Conservation (phyloP, 2,888 invertebrate species). For the Toxonevra muliebris region DNA sequence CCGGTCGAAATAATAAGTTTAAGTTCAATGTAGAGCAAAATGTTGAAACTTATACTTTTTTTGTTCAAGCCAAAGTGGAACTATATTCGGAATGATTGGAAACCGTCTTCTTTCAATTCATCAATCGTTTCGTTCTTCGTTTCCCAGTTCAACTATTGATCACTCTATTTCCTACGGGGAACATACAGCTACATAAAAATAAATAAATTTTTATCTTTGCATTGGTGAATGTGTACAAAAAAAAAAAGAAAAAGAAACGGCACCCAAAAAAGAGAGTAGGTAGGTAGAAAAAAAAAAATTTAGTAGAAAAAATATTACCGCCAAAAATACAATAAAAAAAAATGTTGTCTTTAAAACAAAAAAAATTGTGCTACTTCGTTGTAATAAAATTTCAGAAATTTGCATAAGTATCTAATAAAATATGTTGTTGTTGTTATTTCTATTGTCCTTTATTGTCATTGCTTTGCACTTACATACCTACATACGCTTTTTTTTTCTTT, state of each 20-base stretch:
- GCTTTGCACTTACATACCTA: neutral
- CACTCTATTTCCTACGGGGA: neutral
- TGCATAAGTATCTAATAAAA: conserved; percentile 5
- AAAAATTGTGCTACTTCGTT: neutral
- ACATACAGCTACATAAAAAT: too few relatives aligned
- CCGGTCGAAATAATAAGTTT: too few relatives aligned
- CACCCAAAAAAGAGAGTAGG: too few relatives aligned
- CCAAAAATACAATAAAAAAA: neutral
- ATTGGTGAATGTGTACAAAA: neutral
- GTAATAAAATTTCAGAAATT: neutral
- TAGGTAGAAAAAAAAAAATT: neutral
- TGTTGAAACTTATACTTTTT: too few relatives aligned
- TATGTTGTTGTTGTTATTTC: conserved; percentile 2
- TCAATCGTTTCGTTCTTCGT: too few relatives aligned
- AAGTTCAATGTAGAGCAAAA: too few relatives aligned
- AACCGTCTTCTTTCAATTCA: too few relatives aligned
- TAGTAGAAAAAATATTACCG: neutral
- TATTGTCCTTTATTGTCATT: neutral
- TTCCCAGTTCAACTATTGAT: neutral
- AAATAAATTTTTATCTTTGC: neutral
- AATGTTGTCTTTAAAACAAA: too few relatives aligned
- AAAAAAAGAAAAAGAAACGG: neutral
- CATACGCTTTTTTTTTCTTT: conserved; percentile 8
- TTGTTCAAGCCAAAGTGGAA: too few relatives aligned
- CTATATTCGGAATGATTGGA: too few relatives aligned